Percentiles rank a stretch among this genome's conserved stretches.
Conservation (phyloP, 2,888 invertebrate species). For the Meta bourneti region DNA sequence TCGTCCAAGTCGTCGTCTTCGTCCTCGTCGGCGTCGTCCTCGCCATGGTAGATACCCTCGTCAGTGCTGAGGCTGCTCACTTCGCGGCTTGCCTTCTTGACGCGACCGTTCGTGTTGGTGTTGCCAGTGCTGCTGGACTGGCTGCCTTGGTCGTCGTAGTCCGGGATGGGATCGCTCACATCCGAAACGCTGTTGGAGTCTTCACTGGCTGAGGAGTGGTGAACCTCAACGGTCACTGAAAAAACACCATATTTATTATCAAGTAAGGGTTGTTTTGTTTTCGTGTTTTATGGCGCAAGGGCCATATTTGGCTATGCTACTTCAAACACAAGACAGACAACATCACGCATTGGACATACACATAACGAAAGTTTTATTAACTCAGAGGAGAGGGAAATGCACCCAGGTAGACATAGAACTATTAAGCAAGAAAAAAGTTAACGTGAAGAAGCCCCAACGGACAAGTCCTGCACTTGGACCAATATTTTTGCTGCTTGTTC, state of each 20-base stretch:
- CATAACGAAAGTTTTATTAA: too few relatives aligned
- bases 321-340: too few relatives aligned
- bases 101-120: slow-evolving; percentile 80
- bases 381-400: too few relatives aligned
- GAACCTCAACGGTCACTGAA: slow-evolving; percentile 78
- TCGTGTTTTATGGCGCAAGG: too few relatives aligned
- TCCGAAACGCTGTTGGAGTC: slow-evolving; percentile 78
- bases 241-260: background rate
- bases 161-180: slow-evolving; percentile 80
- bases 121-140: slow-evolving; percentile 66
- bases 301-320: too few relatives aligned
- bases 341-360: too few relatives aligned
- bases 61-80: slow-evolving; percentile 77
- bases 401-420: too few relatives aligned
- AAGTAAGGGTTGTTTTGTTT: too few relatives aligned
- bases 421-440: too few relatives aligned
- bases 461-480: too few relatives aligned
- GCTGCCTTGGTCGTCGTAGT: slow-evolving; percentile 87
- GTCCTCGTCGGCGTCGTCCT: slow-evolving; percentile 71
- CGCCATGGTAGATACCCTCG: slow-evolving; percentile 78
- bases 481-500: too few relatives aligned
- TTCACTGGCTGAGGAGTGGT: slow-evolving; percentile 78
- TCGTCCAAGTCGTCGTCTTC: slow-evolving; percentile 39
- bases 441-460: too few relatives aligned
- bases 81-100: slow-evolving; percentile 70